Base-by-base conservation (phyloP, 2,888 invertebrate species). In the Boloria euphrosyne region DNA sequence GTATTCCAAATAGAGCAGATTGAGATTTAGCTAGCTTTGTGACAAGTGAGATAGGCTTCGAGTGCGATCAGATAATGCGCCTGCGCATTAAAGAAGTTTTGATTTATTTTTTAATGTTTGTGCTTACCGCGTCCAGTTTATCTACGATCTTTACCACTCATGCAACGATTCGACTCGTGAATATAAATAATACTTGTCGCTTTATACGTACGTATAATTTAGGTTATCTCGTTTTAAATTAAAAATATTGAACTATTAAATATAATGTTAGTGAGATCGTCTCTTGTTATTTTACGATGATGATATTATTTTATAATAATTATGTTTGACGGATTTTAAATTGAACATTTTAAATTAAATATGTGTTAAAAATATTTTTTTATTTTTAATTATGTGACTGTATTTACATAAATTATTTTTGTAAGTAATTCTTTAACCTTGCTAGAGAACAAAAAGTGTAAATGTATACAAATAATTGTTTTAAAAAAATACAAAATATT, bases 131-230 rank as follows among this genome's bases (percentile, higher is more conserved):
- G 71, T 43, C 22, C 67, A 68, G 67, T 62, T 49, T 70, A 71
- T 71, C 71, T 66, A 31, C 43, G 46, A 79, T 78, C 79, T 73
- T 59, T 71, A 71, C 75, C 74, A 76, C 77, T 78, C 79, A 74
- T 71, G 71, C 72, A 71, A 73, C 74, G 74, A 77, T 77, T 76
- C 76, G 73, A 72, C 60, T 69, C 59, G 74, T 65, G 73, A 73
- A 78, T 76, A 73, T 77, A 52, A 53, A 63, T 63, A 67, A 65
- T 54, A 31, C n/a, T 69, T 52, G 17, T 31, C 43, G 57, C 22
- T 69, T 75, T 1, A 18, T 27, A 4, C 27, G 27, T 10, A 4
- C 3, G 17, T 54, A 16, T 43, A 13, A 31, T n/a, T 10, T 54
- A 31, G 16, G 16, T 38, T 27, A 16, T 16, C 31, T 54, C 4